Conservation (phyloP, 2,797 vertebrate species). For the Oceanodroma leucorhoa region DNA sequence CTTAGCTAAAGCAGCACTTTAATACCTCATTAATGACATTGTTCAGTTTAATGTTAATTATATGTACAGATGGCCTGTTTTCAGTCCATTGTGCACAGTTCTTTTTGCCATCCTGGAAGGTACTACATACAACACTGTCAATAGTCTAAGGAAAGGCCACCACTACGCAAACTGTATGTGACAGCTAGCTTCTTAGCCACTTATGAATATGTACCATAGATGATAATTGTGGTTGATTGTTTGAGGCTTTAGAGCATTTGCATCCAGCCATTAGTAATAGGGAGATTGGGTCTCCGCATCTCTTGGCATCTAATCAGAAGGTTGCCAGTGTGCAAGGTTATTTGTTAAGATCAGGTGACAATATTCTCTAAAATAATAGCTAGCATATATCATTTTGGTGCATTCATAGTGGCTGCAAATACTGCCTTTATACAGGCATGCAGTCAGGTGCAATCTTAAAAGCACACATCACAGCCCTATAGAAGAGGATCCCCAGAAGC, state of each 20-base stretch:
- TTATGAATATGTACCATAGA: neutral
- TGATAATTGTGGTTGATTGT: neutral
- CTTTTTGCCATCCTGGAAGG: neutral
- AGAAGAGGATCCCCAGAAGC: neutral
- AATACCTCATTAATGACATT: slow-evolving; percentile 23
- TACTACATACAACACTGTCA: neutral
- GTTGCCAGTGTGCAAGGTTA: neutral
- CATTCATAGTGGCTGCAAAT: neutral
- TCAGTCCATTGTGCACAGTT: slow-evolving; percentile 27
- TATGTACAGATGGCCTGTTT: slow-evolving; percentile 23
- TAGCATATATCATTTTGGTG: neutral
- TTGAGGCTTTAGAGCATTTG: neutral
- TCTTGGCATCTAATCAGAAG: slow-evolving; percentile 3
- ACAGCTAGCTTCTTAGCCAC: neutral
- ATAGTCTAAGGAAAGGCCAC: neutral
- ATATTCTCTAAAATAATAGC: neutral
- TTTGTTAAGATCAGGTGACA: neutral
- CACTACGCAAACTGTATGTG: neutral
- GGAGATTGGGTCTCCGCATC: neutral
- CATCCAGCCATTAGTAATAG: neutral
- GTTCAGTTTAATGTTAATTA: neutral
- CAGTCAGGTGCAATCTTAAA: neutral
- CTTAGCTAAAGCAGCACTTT: neutral
- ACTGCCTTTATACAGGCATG: fast-evolving
- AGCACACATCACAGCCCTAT: neutral